A percentile compares a stretch with the other conserved stretches of the same genome.
Conservation (phyloP, 2,888 invertebrate species). For the Drosophila bunnanda region DNA sequence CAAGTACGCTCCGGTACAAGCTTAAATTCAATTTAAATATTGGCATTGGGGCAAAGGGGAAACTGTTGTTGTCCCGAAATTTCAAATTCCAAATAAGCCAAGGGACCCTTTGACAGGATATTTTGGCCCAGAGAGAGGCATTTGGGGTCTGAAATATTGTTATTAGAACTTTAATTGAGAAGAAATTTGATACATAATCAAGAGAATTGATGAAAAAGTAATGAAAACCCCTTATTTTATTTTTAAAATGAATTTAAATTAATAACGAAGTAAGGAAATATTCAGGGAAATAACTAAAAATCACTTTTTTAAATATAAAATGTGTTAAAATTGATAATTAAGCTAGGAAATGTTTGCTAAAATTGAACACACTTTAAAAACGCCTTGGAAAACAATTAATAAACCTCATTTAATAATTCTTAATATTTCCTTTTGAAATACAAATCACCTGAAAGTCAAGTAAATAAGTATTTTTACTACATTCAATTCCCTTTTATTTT, state of each 20-base stretch:
- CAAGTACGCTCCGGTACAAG: background rate
- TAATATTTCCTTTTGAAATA: background rate
- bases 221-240: background rate
- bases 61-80: background rate
- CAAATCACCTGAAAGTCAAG: background rate
- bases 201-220: background rate
- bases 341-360: no score
- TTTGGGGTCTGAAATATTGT: background rate
- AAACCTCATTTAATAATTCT: background rate
- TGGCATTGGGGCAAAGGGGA: background rate
- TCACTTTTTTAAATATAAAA: no score
- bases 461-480: background rate
- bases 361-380: no score
- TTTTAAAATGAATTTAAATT: no score
- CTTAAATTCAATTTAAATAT: constrained; percentile 23
- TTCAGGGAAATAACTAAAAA: no score
- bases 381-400: no score
- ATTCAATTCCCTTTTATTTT: background rate
- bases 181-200: background rate
- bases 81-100: background rate
- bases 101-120: background rate
- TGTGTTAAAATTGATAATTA: no score
- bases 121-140: background rate
- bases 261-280: no score
- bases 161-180: background rate